A percentile compares a stretch with the other conserved stretches of the same genome.
phyloP scores from a whole-genome alignment of 2,113 vertebrate genomes.

The Pteropus alecto region DNA sequence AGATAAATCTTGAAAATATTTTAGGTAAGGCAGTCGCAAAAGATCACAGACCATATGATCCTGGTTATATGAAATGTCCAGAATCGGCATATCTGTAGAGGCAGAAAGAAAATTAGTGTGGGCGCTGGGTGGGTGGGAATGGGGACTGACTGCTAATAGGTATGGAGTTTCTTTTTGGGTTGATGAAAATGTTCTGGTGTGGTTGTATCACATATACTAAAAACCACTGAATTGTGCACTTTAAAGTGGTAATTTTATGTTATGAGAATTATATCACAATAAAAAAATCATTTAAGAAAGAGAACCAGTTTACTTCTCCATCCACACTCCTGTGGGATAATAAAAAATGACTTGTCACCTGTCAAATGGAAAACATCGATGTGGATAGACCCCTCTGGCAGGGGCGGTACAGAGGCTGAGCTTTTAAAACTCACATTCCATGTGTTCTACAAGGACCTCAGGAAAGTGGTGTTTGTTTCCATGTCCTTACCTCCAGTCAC shows the following conservation, averaged over 20 bases:
- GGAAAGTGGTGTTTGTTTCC: conserved; percentile 47
- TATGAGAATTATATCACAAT: neutral
- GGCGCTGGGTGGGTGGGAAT: neutral
- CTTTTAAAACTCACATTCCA: neutral
- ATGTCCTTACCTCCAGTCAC: conserved; percentile 22
- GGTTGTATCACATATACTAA: no score
- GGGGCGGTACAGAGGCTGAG: neutral
- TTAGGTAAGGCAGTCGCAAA: neutral
- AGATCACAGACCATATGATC: no score
- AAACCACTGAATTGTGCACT: neutral
- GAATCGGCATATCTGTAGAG: neutral
- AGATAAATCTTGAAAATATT: neutral
- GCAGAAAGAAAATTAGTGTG: neutral
- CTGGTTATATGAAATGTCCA: neutral
- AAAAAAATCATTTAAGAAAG: neutral
- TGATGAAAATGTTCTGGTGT: neutral
- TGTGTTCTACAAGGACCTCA: neutral
- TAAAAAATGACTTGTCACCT: neutral
- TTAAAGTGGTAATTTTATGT: neutral
- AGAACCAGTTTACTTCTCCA: neutral
- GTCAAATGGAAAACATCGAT: neutral
- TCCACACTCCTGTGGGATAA: neutral
- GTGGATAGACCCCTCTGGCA: neutral
- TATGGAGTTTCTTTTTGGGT: neutral
- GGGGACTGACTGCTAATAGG: no score